These are phyloP conservation scores for Microtus montanus DNA, from an alignment of 2,113 vertebrate genomes.

Conservation along the genomic window DNA sequence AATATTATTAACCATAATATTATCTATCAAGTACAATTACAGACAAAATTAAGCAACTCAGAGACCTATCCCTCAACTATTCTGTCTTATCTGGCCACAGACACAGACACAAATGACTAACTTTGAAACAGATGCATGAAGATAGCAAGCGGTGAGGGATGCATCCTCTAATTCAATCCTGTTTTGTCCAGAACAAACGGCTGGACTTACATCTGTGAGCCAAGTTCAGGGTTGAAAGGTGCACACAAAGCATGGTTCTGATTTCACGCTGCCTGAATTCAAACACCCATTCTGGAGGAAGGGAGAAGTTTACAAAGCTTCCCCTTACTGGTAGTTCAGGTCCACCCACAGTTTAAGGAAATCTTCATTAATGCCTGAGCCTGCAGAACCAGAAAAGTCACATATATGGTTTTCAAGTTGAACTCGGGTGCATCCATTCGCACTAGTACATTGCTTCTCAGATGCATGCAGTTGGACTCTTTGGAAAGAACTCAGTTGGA, in stretches of 20 bases:
- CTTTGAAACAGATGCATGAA: not conserved
- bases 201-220: not conserved
- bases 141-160: not conserved
- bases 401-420: conserved; percentile 34
- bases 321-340: not conserved
- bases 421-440: not conserved
- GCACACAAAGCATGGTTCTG: not conserved
- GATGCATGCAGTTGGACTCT: not conserved
- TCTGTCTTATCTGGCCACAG: not conserved
- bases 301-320: not conserved
- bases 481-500: not conserved
- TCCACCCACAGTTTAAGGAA: conserved; percentile 61
- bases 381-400: conserved; percentile 69
- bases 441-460: conserved; percentile 27
- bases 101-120: not conserved
- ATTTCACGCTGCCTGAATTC: not conserved
- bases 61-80: not conserved
- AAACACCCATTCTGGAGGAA: not conserved
- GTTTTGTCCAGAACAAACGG: not conserved
- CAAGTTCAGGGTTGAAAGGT: not conserved
- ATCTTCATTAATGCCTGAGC: conserved; percentile 57
- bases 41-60: conserved; percentile 23
- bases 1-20: not conserved
- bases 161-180: not conserved
- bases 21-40: not conserved